These are phyloP conservation scores for Anas capensis DNA, from an alignment of 2,797 vertebrate genomes.

Conservation along the genomic window DNA sequence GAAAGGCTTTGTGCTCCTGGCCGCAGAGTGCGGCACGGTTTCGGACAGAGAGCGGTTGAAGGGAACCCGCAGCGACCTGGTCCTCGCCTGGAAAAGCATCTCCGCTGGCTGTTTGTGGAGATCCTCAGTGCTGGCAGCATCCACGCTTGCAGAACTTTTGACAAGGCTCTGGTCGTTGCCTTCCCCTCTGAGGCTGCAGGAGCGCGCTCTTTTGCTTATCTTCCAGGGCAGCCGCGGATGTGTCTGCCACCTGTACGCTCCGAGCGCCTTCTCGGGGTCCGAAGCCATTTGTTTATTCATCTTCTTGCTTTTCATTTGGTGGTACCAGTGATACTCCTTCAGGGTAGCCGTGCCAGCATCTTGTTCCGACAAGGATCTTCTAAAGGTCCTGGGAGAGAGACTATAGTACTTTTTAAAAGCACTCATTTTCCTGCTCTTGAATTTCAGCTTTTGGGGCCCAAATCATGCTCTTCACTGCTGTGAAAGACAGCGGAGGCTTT, in stretches of 20 bases:
- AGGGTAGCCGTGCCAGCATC: conserved; percentile 62
- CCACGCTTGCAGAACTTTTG: not conserved
- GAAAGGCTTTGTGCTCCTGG: not conserved
- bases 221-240: conserved; percentile 65
- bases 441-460: conserved; percentile 20
- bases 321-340: conserved; percentile 74
- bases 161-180: not conserved
- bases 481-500: conserved; percentile 62
- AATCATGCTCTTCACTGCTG: conserved; percentile 15
- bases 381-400: conserved; percentile 64
- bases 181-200: not conserved
- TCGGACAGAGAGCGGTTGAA: conserved; percentile 81
- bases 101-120: not conserved
- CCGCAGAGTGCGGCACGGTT: conserved; percentile 14
- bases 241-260: conserved; percentile 68
- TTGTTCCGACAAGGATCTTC: conserved; percentile 79
- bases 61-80: conserved; percentile 24
- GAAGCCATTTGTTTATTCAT: conserved; percentile 50
- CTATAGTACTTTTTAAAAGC: conserved; percentile 74
- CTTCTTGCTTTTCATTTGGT: conserved; percentile 70
- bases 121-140: not conserved
- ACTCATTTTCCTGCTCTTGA: conserved; percentile 73
- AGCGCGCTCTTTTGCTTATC: conserved; percentile 40
- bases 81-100: not conserved
- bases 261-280: conserved; percentile 55